These are phyloP conservation scores for Aphis gossypii DNA, from an alignment of 1,140 invertebrate genomes.

Conservation along the genomic window DNA sequence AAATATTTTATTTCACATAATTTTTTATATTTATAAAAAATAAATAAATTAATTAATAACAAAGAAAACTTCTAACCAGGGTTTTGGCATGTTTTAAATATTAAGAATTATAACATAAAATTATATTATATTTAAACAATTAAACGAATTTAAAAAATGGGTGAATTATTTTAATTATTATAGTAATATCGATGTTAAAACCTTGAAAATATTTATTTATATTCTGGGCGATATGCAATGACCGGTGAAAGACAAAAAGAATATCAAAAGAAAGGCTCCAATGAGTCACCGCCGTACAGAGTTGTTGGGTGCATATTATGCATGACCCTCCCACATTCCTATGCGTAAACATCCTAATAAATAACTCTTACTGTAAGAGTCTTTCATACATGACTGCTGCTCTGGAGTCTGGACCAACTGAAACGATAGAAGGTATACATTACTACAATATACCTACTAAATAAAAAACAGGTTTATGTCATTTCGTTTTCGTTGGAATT, in stretches of 20 bases:
- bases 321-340: conserved; percentile 47
- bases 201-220: not conserved
- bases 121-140: not conserved
- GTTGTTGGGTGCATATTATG: not conserved
- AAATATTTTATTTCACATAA: too few species aligned
- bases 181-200: not conserved
- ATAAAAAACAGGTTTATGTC: conserved; percentile 39
- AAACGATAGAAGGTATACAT: not conserved
- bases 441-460: not conserved
- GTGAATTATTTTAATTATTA: not conserved
- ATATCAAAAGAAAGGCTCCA: conserved; percentile 33
- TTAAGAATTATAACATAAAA: not conserved
- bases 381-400: not conserved
- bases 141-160: not conserved
- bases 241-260: conserved; percentile 10
- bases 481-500: conserved; percentile 35
- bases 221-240: not conserved
- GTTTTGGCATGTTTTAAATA: not conserved
- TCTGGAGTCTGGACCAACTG: conserved; percentile 31
- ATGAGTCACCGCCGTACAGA: conserved; percentile 18
- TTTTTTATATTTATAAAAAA: too few species aligned
- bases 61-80: not conserved
- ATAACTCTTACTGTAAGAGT: conserved; percentile 31
- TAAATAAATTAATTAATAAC: not conserved
- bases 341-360: conserved; percentile 45